A percentile compares a stretch with the other conserved stretches of the same genome.
phyloP scores from a whole-genome alignment of 2,888 invertebrate species.

The Sinopyrophorus schimmeli region DNA sequence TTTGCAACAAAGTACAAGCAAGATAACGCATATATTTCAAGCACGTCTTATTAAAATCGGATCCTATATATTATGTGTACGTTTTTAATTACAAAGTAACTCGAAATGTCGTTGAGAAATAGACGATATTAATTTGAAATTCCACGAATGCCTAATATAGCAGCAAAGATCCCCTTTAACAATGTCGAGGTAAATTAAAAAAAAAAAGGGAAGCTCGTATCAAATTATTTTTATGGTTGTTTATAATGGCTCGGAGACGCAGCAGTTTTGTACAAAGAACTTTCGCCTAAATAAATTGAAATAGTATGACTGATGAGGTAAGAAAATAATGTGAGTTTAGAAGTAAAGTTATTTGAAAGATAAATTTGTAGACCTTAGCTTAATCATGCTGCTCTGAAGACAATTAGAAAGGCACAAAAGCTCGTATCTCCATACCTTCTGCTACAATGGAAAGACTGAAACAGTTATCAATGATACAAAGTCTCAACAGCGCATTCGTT shows the following conservation, averaged over 20 bases:
- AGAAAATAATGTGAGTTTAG: slow-evolving; percentile 23
- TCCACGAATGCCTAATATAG: slow-evolving; percentile 8
- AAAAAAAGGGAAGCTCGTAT: slow-evolving; percentile 4
- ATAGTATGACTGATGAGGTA: slow-evolving; percentile 21
- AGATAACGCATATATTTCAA: too few species aligned
- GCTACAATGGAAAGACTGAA: slow-evolving; percentile 27
- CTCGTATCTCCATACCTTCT: slow-evolving; percentile 29
- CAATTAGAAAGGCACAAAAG: slow-evolving; percentile 32
- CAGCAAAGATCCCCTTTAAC: slow-evolving; percentile 4
- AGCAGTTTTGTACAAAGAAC: neutral
- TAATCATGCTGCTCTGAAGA: slow-evolving; percentile 31
- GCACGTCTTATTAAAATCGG: slow-evolving; percentile 6
- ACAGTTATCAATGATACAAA: slow-evolving; percentile 29
- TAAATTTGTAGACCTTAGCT: slow-evolving; percentile 29
- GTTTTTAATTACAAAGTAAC: slow-evolving; percentile 11
- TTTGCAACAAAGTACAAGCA: too few species aligned
- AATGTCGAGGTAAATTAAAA: slow-evolving; percentile 5
- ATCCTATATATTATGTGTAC: slow-evolving; percentile 9
- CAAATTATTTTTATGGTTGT: neutral
- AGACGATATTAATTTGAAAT: slow-evolving; percentile 9
- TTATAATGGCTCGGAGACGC: too few species aligned
- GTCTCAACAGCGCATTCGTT: slow-evolving; percentile 20
- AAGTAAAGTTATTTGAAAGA: slow-evolving; percentile 20
- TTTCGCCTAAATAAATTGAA: neutral
- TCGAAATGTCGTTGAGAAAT: slow-evolving; percentile 6